Evolutionary conservation across 1,140 invertebrate genomes (phyloP).

Genomic region (Drosophila jambulina): DNA sequence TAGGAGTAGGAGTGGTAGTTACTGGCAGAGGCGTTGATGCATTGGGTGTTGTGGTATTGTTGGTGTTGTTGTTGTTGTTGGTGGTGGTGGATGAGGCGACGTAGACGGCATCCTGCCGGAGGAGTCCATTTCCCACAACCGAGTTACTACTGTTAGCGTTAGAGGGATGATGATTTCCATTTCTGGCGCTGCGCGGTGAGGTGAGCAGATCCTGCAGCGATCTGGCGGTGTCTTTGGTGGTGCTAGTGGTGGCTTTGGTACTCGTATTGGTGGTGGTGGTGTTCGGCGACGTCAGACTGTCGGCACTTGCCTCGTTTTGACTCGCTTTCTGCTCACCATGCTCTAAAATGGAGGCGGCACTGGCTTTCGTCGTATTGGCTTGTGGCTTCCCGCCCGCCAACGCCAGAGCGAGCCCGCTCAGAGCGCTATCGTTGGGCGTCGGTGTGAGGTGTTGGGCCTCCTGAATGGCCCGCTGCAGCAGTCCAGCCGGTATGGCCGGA

Average conservation of each 20-base stretch:
- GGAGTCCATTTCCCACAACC: conserved; percentile 74
- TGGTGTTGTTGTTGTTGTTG: conserved; percentile 32
- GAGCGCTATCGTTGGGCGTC: conserved; percentile 65
- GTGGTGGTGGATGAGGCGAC: conserved; percentile 59
- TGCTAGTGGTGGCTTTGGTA: conserved; percentile 38
- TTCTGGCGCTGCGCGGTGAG: conserved; percentile 69
- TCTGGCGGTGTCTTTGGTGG: conserved; percentile 53
- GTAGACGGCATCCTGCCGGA: conserved; percentile 39
- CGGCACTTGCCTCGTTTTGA: conserved; percentile 85
- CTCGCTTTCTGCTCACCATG: conserved; percentile 85
- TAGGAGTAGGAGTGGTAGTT: conserved; percentile 84
- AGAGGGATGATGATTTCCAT: conserved; percentile 57
- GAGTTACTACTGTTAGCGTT: conserved; percentile 74
- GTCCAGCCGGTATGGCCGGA: conserved; percentile 69
- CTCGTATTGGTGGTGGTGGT: conserved; percentile 51
- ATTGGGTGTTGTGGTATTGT: conserved; percentile 42
- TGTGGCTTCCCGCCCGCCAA: conserved; percentile 69
- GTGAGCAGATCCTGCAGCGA: conserved; percentile 82
- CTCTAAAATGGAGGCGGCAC: conserved; percentile 84
- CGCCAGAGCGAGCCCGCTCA: conserved; percentile 76
- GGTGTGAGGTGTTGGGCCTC: conserved; percentile 68
- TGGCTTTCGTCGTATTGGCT: conserved; percentile 65
- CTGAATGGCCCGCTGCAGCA: conserved; percentile 77
- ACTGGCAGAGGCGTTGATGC: conserved; percentile 71
- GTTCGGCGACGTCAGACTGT: conserved; percentile 82